These are phyloP conservation scores for Malacoctenus gilli DNA, from an alignment of 2,797 vertebrate genomes.

Conservation along the genomic window DNA sequence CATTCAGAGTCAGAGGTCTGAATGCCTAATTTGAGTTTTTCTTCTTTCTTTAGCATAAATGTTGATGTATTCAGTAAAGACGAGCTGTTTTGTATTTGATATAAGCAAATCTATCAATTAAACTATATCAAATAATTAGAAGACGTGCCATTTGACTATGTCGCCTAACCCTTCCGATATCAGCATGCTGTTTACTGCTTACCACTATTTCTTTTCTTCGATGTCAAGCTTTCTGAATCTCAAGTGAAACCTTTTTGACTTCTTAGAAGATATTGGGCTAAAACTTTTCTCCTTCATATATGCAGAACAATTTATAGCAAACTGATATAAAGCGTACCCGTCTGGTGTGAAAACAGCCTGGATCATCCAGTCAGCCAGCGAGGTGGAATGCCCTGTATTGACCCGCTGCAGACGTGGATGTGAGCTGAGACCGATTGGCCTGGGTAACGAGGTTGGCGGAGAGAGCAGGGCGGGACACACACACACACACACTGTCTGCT, in stretches of 20 bases:
- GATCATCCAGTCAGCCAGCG: constrained; percentile 10
- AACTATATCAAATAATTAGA: no score
- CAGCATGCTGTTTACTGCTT: no score
- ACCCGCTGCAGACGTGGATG: constrained; percentile 21
- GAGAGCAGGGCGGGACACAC: no score
- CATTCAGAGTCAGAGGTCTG: no score
- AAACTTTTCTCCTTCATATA: neutral
- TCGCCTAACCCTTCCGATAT: no score
- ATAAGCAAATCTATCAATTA: no score
- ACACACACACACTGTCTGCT: no score
- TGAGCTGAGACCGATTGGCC: constrained; percentile 33
- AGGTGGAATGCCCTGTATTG: constrained; percentile 26
- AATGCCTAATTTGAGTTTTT: no score
- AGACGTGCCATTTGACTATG: no score
- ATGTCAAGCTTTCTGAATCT: neutral
- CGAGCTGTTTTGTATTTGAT: no score
- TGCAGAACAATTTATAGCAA: neutral
- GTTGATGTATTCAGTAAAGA: no score
- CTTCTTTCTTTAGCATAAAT: no score
- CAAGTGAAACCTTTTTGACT: neutral
- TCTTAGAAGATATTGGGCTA: neutral
- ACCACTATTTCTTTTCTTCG: neutral
- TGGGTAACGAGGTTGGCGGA: constrained; percentile 63
- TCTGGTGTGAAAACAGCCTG: neutral
- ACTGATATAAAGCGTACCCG: constrained; percentile 1